Evolutionary conservation across 2,888 invertebrate species (phyloP).

Genomic region (Callimorpha dominula): DNA sequence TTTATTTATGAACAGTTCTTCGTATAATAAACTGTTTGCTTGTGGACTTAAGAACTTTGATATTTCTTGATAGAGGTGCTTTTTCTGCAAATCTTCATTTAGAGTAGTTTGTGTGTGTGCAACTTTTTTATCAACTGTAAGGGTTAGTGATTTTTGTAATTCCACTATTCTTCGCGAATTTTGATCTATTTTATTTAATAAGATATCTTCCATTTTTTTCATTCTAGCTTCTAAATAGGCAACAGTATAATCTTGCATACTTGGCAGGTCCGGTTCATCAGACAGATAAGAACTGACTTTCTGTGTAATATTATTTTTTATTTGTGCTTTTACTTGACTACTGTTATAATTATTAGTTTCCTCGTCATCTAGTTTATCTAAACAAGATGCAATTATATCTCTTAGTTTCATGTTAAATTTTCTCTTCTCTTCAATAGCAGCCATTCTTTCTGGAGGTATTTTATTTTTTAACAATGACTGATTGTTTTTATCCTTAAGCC

Average conservation of each 20-base stretch:
- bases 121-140: constrained; percentile 44
- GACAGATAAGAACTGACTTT: constrained; percentile 38
- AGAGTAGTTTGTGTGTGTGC: constrained; percentile 61
- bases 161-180: constrained; percentile 72
- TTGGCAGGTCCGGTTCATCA: constrained; percentile 50
- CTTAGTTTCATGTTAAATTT: constrained; percentile 78
- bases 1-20: constrained; percentile 78
- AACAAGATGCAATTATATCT: constrained; percentile 73
- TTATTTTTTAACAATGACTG: constrained; percentile 31
- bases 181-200: constrained; percentile 74
- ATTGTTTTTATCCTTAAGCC: constrained; percentile 9
- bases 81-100: constrained; percentile 66
- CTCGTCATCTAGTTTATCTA: constrained; percentile 67
- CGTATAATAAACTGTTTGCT: constrained; percentile 72
- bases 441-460: constrained; percentile 70
- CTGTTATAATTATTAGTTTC: constrained; percentile 40
- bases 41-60: constrained; percentile 73
- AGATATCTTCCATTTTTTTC: constrained; percentile 71
- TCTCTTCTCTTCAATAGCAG: constrained; percentile 76
- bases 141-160: constrained; percentile 58
- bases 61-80: constrained; percentile 72
- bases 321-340: constrained; percentile 28
- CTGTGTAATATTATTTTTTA: constrained; percentile 25
- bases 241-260: constrained; percentile 60
- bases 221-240: constrained; percentile 71